These are phyloP conservation scores for Leucoraja erinaceus DNA, from an alignment of 2,113 vertebrate species.

Conservation along the genomic window DNA sequence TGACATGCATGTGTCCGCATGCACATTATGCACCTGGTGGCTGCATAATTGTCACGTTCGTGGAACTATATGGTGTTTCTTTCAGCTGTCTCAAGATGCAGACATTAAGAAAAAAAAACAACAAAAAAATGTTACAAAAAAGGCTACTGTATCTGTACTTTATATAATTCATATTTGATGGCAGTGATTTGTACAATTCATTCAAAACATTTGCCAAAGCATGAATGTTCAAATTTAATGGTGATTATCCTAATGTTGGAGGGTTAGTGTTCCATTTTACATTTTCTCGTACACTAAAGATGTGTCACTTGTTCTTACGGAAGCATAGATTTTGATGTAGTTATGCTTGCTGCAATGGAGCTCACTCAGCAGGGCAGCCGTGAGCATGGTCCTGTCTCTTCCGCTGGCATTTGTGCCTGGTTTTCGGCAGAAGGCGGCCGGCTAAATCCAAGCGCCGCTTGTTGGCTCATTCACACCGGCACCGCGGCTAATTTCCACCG, in stretches of 20 bases:
- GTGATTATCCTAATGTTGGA: conserved; percentile 33
- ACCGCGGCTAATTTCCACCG: too few relatives aligned
- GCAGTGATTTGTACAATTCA: conserved; percentile 38
- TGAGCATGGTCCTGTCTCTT: background rate
- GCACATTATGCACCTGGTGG: conserved; percentile 37
- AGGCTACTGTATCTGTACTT: conserved; percentile 38
- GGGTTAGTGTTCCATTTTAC: conserved; percentile 37
- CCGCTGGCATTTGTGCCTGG: conserved; percentile 2
- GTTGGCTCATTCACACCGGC: too few relatives aligned
- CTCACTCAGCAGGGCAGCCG: background rate
- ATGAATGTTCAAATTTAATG: conserved; percentile 35
- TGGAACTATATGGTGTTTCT: conserved; percentile 38
- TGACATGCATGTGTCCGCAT: conserved; percentile 38
- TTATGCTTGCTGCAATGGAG: background rate
- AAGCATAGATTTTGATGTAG: background rate
- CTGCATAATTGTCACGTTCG: conserved; percentile 38
- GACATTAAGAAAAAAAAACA: conserved; percentile 24
- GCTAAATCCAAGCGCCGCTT: background rate
- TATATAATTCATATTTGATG: conserved; percentile 38
- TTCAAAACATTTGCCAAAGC: conserved; percentile 38
- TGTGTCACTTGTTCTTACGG: conserved; percentile 21
- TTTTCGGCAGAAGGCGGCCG: conserved; percentile 6
- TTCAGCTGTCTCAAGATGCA: conserved; percentile 34
- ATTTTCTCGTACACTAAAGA: conserved; percentile 32
- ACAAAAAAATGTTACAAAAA: background rate